Conservation (phyloP, 2,797 vertebrate species). For the Alauda arvensis region DNA sequence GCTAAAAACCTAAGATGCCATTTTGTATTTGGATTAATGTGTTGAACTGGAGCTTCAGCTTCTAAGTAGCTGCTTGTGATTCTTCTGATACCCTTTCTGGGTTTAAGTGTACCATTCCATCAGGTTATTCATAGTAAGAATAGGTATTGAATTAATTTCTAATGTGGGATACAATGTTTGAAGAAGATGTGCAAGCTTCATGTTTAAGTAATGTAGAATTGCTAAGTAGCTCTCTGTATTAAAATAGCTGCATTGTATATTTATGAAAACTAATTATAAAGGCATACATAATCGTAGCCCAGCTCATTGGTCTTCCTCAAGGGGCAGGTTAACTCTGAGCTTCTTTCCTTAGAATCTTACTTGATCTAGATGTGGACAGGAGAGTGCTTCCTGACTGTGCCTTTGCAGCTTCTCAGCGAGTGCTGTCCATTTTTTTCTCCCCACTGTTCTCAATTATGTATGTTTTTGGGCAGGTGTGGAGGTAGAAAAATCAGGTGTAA, state of each 20-base stretch:
- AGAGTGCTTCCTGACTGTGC: background rate
- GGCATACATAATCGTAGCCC: background rate
- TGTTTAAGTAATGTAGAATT: background rate
- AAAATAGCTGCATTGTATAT: conserved; percentile 1
- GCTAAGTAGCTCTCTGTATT: background rate
- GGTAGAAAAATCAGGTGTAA: background rate
- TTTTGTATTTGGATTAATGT: background rate
- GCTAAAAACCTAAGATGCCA: background rate
- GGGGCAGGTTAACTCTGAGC: background rate
- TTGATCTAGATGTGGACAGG: background rate
- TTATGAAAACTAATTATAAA: conserved; percentile 11
- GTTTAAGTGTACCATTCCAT: background rate
- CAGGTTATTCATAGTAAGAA: background rate
- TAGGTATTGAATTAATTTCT: background rate
- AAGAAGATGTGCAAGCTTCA: background rate
- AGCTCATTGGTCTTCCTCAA: background rate
- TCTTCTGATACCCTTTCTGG: background rate
- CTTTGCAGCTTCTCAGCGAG: background rate
- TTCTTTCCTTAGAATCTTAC: background rate
- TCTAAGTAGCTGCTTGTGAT: background rate
- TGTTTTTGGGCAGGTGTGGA: background rate
- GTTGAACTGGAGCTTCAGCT: background rate
- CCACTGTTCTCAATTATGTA: background rate
- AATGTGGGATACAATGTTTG: background rate
- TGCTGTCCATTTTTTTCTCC: background rate